phyloP scores from a whole-genome alignment of 2,113 vertebrate genomes.

The Syrrhaptes paradoxus region DNA sequence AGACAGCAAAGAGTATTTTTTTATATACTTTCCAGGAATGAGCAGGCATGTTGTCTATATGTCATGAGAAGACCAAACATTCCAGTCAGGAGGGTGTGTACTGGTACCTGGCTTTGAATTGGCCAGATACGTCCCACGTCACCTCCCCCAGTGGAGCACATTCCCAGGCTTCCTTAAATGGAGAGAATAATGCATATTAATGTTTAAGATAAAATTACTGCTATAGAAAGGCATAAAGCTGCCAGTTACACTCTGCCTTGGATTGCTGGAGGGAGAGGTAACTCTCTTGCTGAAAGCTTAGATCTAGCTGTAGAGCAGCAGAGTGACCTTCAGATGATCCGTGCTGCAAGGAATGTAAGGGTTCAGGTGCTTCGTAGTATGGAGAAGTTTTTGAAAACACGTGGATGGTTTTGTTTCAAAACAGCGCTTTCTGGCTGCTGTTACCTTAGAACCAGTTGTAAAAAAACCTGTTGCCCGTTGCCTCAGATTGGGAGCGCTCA shows the following conservation, averaged over 20 bases:
- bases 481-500: background rate
- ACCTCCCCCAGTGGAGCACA: background rate
- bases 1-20: background rate
- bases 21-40: background rate
- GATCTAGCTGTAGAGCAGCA: background rate
- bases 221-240: background rate
- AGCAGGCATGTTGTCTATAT: background rate
- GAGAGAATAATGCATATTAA: background rate
- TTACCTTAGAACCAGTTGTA: background rate
- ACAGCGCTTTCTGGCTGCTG: background rate
- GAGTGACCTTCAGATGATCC: background rate
- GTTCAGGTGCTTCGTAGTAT: background rate
- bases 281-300: background rate
- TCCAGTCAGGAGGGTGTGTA: background rate
- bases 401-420: conserved; percentile 3
- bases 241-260: background rate
- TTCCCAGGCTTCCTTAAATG: background rate
- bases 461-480: background rate
- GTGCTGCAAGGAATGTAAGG: background rate
- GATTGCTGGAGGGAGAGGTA: conserved; percentile 1
- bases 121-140: background rate
- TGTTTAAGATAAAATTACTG: background rate
- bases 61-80: background rate
- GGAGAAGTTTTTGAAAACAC: background rate
- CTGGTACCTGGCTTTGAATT: background rate